Conservation (phyloP, 2,888 invertebrate genomes). For the Erebia aethiops region DNA sequence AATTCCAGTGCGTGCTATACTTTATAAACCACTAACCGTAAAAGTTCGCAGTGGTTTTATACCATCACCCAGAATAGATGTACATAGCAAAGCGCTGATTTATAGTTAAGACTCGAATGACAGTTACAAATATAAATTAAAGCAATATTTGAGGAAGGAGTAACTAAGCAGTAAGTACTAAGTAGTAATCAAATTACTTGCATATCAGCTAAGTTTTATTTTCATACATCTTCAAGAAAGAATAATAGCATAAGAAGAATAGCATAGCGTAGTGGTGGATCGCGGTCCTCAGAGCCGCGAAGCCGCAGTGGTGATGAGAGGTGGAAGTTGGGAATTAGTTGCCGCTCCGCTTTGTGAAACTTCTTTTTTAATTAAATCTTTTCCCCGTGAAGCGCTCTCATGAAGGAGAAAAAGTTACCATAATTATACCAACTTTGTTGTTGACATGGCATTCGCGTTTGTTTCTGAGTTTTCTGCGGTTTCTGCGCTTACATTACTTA, state of each 20-base stretch:
- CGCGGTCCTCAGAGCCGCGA: not conserved
- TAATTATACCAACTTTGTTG: slow-evolving; percentile 28
- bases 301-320: slow-evolving; percentile 32
- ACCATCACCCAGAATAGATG: too few relatives aligned
- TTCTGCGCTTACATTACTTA: not conserved
- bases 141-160: too few relatives aligned
- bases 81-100: too few relatives aligned
- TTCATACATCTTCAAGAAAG: too few relatives aligned
- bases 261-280: not conserved
- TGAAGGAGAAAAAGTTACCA: slow-evolving; percentile 25
- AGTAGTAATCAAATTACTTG: too few relatives aligned
- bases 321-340: slow-evolving; percentile 43
- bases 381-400: slow-evolving; percentile 33
- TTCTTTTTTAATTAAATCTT: slow-evolving; percentile 41
- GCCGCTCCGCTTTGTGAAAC: slow-evolving; percentile 28
- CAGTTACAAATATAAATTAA: too few relatives aligned
- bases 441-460: slow-evolving; percentile 12
- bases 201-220: too few relatives aligned
- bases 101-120: too few relatives aligned
- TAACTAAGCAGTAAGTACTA: too few relatives aligned
- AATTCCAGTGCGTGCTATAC: slow-evolving; percentile 12
- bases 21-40: too few relatives aligned
- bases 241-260: too few relatives aligned
- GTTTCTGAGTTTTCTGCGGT: not conserved
- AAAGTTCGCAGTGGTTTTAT: too few relatives aligned